A percentile compares a stretch with the other conserved stretches of the same genome.
Conservation (phyloP, 1,140 invertebrate species). For the Conopomorpha cramerella region DNA sequence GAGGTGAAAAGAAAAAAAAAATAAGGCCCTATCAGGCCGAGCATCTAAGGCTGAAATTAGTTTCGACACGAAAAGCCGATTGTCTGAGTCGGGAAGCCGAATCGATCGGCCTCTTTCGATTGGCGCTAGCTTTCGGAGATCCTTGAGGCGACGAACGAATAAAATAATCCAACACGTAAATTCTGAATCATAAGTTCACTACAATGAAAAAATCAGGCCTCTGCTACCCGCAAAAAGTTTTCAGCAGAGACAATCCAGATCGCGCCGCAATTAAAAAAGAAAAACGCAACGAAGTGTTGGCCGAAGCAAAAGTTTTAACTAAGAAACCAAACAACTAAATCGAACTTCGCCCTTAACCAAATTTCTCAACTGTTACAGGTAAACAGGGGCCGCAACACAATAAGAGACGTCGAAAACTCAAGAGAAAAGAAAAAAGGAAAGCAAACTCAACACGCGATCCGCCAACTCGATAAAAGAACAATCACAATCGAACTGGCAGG, state of each 20-base stretch:
- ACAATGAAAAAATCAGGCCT: too few species aligned
- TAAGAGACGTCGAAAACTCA: slow-evolving; percentile 21
- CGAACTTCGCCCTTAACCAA: background rate
- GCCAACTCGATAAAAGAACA: background rate
- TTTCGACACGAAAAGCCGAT: slow-evolving; percentile 53
- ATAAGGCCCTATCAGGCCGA: slow-evolving; percentile 32
- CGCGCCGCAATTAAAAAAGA: too few species aligned
- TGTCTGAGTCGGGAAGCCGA: slow-evolving; percentile 42
- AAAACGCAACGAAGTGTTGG: too few species aligned
- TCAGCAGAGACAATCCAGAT: too few species aligned
- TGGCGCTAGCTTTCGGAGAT: slow-evolving; percentile 25
- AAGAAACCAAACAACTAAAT: too few species aligned
- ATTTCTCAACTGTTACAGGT: slow-evolving; percentile 42
- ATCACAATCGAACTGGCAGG: background rate
- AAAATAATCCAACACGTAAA: too few species aligned
- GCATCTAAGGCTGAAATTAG: slow-evolving; percentile 51
- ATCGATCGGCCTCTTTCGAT: slow-evolving; percentile 40
- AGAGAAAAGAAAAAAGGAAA: slow-evolving; percentile 15
- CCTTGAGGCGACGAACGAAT: too few species aligned
- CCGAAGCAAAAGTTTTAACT: too few species aligned
- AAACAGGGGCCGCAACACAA: slow-evolving; percentile 21
- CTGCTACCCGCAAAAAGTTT: too few species aligned
- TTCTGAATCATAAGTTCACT: too few species aligned
- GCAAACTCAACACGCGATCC: slow-evolving; percentile 6
- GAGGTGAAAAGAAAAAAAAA: too few species aligned